These are phyloP conservation scores for Acanthosepion lycidas DNA, from an alignment of 2,888 invertebrate species.

Conservation along the genomic window DNA sequence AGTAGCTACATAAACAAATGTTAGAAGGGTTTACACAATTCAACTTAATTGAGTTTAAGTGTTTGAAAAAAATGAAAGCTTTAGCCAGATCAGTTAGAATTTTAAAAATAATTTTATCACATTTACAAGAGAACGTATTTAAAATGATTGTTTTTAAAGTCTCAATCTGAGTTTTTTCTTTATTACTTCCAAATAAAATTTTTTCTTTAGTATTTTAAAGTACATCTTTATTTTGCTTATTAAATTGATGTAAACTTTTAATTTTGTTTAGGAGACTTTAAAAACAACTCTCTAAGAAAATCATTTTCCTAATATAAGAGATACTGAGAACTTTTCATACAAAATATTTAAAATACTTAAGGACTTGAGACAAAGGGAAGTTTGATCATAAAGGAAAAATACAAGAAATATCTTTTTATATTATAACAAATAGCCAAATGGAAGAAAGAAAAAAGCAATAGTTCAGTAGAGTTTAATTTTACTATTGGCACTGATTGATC, in stretches of 20 bases:
- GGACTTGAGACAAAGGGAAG: not conserved
- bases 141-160: not conserved
- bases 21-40: not conserved
- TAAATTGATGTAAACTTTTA: no score
- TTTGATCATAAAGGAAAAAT: not conserved
- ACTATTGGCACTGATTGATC: not conserved
- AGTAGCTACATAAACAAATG: not conserved
- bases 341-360: not conserved
- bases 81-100: not conserved
- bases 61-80: no score
- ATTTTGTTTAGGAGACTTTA: no score
- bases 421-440: not conserved
- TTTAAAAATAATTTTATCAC: not conserved
- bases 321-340: no score
- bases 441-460: not conserved
- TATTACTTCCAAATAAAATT: no score
- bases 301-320: no score
- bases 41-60: not conserved
- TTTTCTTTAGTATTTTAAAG: no score
- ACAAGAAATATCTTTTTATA: not conserved
- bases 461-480: conserved; percentile 10
- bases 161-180: not conserved
- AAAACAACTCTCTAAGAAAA: no score
- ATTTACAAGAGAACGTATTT: not conserved
- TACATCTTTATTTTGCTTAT: no score